phyloP scores from a whole-genome alignment of 2,888 invertebrate species.

The Tupiocoris notatus region DNA sequence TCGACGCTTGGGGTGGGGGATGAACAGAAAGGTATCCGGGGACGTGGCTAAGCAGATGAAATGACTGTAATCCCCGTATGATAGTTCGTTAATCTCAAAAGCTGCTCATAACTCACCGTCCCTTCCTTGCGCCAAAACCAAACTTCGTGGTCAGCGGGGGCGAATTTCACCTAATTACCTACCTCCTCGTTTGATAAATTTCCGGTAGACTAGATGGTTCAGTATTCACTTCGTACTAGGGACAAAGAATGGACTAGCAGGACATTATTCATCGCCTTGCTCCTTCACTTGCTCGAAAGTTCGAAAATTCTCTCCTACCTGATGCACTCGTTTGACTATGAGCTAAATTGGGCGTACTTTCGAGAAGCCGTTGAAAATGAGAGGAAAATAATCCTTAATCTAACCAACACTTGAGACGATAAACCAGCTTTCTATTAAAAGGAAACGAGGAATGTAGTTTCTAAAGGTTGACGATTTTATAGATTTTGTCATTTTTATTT shows the following conservation, averaged over 20 bases:
- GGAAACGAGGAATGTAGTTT: no score
- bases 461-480: no score
- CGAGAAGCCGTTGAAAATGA: no score
- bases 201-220: slow-evolving; percentile 27
- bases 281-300: background rate
- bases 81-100: slow-evolving; percentile 43
- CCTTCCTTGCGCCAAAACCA: background rate
- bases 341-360: no score
- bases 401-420: no score
- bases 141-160: background rate
- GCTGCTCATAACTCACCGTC: slow-evolving; percentile 29
- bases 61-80: slow-evolving; percentile 43
- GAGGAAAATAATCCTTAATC: no score
- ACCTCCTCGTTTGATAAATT: slow-evolving; percentile 22
- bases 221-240: background rate
- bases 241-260: background rate
- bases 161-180: slow-evolving; percentile 35
- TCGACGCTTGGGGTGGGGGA: background rate
- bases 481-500: no score
- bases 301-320: background rate
- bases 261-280: background rate
- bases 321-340: background rate
- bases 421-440: no score
- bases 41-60: slow-evolving; percentile 29
- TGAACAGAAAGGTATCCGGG: background rate